Base-by-base conservation (phyloP, 2,888 invertebrate genomes). In the Melieria omissa region DNA sequence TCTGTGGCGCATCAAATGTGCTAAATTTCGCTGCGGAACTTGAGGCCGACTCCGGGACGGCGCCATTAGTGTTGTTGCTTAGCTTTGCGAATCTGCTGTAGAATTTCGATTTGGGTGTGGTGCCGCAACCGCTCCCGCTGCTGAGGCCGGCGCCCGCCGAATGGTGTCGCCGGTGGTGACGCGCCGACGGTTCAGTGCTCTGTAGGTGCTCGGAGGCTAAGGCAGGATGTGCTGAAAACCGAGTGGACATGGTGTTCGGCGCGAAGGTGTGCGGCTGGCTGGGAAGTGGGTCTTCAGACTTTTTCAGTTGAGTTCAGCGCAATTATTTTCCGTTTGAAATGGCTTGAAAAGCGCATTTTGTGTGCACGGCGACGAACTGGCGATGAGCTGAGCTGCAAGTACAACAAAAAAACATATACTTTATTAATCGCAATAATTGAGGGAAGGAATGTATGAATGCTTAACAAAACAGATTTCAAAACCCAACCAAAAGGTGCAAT, bases 181-280 rank as follows among this genome's bases (percentile, higher is more conserved):
- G 77, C 66, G 74, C 68, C 63, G 74, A 73, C 69, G 69, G 62
- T 73, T 77, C 78, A 29, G 76, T 74, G 65, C 76, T 75, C 70
- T 77, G 75, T 55, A 80, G 73, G 76, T 83, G 82, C 78, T 84
- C 83, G 78, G 81, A 80, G 76, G 85, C 83, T 81, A 84, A 80
- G 78, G 84, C 83, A 79, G 84, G 85, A 83, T 85, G 85, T 76
- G 85, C 83, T 73, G 85, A 85, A 75, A 82, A 85, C 78, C 81
- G 81, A 67, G 78, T 78, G 66, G 84, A 80, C 84, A 84, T 84
- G 14, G 1, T 69, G 14, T 62, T 58, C 4, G 42, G 57, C 58
- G n/a, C 49, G 41, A 44, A 42, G 6, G 16, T 61, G 49, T 49
- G 49, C 7, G n/a, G 12, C 8, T 9, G n/a, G 29, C 6, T 58